Base-by-base conservation (phyloP, 2,113 vertebrate genomes). In the Catagonus wagneri region DNA sequence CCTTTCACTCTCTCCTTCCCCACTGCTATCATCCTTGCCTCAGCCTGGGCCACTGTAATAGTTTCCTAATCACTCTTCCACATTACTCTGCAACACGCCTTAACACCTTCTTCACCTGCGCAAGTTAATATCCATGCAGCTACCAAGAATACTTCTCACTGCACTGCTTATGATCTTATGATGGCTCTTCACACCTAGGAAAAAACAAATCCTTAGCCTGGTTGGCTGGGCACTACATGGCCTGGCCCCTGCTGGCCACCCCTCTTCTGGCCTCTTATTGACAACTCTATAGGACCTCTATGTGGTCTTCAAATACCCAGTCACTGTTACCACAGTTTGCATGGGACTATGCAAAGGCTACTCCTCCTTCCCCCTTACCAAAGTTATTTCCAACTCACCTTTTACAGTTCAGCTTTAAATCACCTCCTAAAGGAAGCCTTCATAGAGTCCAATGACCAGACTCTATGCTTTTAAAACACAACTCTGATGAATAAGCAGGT, bases 371-470 rank as follows among this genome's bases (percentile, higher is more conserved):
- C 10, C 12, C 44, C 65, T 74, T 83, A 58, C 1, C 63, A 56
- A 83, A 65, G 29, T 15, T 15, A 83, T 60, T 34, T 87, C 78
- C 22, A 75, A 56, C 7, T 60, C 39, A 93, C 56, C n/a, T 65
- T 88, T 92, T 60, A 60, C 39, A 97, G 32, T 78, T 89, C 17
- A 74, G 15, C 60, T 68, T 61, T 60, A 96, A 84, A 81, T 17
- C 44, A 83, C 32, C 95, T 93, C 34, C 72, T 69, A 78, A 86
- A 86, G 36, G 58, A 93, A 90, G 39, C 16, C 19, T 87, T 72
- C 50, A 63, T 6, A 58, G 86, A 58, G 39, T 7, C 23, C 27
- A 54, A 74, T 83, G 15, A 54, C 27, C 4, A 66, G 74, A 72
- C 32, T 72, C 84, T 84, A 34, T 93, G 66, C 34, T 85, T 32